A percentile compares a stretch with the other conserved stretches of the same genome.
Evolutionary conservation across 2,113 vertebrate genomes (phyloP).

Genomic region (Hyaena hyaena): DNA sequence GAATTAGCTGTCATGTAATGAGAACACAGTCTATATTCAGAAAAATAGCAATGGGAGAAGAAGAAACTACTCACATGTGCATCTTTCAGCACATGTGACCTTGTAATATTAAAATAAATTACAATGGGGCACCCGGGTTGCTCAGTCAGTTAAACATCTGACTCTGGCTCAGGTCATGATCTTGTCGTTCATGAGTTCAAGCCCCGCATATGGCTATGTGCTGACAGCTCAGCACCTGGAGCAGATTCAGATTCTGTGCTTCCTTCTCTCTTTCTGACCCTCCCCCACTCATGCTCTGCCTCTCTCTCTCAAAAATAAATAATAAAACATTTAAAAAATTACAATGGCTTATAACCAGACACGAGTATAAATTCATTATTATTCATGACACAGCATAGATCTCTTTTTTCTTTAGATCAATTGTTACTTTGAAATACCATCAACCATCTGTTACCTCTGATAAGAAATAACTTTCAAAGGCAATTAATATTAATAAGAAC

Average conservation of each 20-base stretch:
- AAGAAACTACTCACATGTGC: not conserved
- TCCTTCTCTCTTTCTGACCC: too few relatives aligned
- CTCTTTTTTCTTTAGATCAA: not conserved
- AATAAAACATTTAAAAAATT: too few relatives aligned
- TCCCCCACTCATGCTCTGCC: too few relatives aligned
- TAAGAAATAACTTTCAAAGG: slow-evolving; percentile 37
- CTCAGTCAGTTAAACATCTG: too few relatives aligned
- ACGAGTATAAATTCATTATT: not conserved
- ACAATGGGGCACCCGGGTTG: not conserved
- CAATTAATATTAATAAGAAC: not conserved
- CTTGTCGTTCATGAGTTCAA: too few relatives aligned
- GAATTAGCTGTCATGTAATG: slow-evolving; percentile 82
- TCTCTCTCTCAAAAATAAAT: too few relatives aligned
- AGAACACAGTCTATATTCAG: not conserved
- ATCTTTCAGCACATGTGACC: not conserved
- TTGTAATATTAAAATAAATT: not conserved
- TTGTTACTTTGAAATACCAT: not conserved
- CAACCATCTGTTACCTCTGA: slow-evolving; percentile 14
- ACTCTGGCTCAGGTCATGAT: too few relatives aligned
- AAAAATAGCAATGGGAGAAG: not conserved
- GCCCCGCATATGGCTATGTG: too few relatives aligned
- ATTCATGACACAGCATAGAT: not conserved
- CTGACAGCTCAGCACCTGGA: too few relatives aligned
- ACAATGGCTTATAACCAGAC: not conserved
- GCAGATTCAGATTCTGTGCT: too few relatives aligned